Percentiles rank a stretch among this genome's conserved stretches.
phyloP scores from a whole-genome alignment of 1,140 invertebrate species.

The Drosophila busckii region DNA sequence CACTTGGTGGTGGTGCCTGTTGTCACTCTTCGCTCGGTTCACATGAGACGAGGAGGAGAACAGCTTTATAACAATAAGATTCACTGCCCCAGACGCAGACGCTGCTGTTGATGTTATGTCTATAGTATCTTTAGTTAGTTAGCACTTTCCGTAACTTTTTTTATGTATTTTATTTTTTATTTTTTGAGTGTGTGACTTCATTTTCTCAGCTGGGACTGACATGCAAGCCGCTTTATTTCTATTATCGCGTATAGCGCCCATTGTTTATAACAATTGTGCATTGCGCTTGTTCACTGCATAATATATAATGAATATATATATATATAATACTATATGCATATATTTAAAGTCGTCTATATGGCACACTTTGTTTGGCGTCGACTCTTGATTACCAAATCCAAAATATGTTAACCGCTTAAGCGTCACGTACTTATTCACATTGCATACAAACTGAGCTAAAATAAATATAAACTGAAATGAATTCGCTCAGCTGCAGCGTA shows the following conservation, averaged over 20 bases:
- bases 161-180: conserved; percentile 23
- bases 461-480: conserved; percentile 5
- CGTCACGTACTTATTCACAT: too few relatives aligned
- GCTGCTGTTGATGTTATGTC: conserved; percentile 31
- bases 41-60: conserved; percentile 61
- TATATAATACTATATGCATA: conserved; percentile 16
- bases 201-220: conserved; percentile 64
- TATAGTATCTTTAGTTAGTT: conserved; percentile 51
- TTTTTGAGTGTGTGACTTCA: conserved; percentile 54
- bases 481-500: not conserved
- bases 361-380: conserved; percentile 42
- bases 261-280: conserved; percentile 61
- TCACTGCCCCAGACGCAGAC: conserved; percentile 37
- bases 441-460: too few relatives aligned
- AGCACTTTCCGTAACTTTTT: conserved; percentile 65
- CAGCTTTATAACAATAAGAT: conserved; percentile 59
- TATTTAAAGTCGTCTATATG: conserved; percentile 24
- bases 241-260: conserved; percentile 72
- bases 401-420: conserved; percentile 29
- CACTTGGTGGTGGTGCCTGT: conserved; percentile 18
- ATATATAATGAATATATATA: conserved; percentile 58
- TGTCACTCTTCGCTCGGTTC: conserved; percentile 49
- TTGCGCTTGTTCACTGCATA: conserved; percentile 63
- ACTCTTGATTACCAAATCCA: conserved; percentile 55
- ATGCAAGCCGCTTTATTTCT: conserved; percentile 68